phyloP scores from a whole-genome alignment of 64 coral and sea anemone species.

The Montipora foliosa region DNA sequence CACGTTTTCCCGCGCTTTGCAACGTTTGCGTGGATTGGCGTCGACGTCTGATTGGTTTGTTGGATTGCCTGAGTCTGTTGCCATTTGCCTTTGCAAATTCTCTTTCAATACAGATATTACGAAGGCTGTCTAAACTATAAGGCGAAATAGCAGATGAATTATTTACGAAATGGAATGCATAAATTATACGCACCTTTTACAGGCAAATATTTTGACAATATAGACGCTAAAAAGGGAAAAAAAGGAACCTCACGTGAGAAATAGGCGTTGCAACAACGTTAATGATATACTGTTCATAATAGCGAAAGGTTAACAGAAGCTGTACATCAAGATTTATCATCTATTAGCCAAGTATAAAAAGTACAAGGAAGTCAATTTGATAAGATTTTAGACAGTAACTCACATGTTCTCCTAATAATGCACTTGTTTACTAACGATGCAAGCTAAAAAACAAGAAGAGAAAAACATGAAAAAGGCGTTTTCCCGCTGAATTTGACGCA shows the following conservation, averaged over 20 bases:
- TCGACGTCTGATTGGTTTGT: no score
- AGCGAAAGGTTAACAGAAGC: no score
- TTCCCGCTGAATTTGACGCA: no score
- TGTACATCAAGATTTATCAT: no score
- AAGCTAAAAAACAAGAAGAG: slow-evolving; percentile 52
- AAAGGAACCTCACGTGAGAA: neutral
- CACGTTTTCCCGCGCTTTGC: no score
- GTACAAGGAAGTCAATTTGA: neutral
- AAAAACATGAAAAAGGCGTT: neutral
- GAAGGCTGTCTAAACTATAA: no score
- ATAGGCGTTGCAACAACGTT: no score
- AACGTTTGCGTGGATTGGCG: no score
- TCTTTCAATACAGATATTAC: no score
- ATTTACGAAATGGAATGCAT: neutral
- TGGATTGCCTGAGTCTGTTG: no score
- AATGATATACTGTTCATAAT: no score
- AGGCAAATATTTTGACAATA: slow-evolving; percentile 96
- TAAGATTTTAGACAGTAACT: neutral
- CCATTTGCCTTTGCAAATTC: no score
- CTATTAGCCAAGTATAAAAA: neutral
- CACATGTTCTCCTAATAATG: slow-evolving; percentile 96
- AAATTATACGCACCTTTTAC: slow-evolving; percentile 76
- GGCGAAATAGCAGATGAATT: neutral
- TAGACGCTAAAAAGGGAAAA: slow-evolving; percentile 76
- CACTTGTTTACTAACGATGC: slow-evolving; percentile 93